A percentile compares a stretch with the other conserved stretches of the same genome.
phyloP scores from a whole-genome alignment of 2,113 vertebrate species.

The Beaufortia kweichowensis region DNA sequence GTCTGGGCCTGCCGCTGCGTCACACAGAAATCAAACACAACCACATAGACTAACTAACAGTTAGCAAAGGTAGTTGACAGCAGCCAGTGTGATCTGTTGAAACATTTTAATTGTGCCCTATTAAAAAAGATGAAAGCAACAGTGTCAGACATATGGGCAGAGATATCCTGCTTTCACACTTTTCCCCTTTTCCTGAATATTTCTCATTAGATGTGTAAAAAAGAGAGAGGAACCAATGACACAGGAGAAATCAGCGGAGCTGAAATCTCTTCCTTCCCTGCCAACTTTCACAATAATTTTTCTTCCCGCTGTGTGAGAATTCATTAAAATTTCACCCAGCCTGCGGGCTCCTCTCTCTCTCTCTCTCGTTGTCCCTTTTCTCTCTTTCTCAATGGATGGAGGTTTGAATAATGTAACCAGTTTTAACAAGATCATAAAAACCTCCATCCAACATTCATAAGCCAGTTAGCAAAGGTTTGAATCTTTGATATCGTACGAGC shows the following conservation, averaged over 20 bases:
- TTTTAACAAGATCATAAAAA: slow-evolving; percentile 79
- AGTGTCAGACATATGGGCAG: neutral
- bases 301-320: slow-evolving; percentile 57
- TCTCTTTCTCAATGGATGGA: slow-evolving; percentile 66
- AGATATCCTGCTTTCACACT: slow-evolving; percentile 12
- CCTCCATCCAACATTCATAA: slow-evolving; percentile 78
- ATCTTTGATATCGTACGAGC: slow-evolving; percentile 43
- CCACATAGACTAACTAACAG: neutral
- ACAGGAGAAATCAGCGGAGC: slow-evolving; percentile 38
- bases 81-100: neutral
- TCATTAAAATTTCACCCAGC: slow-evolving; percentile 74
- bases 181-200: neutral
- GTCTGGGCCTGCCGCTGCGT: no score
- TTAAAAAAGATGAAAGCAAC: neutral
- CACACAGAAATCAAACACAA: neutral
- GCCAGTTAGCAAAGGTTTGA: slow-evolving; percentile 67
- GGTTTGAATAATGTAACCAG: slow-evolving; percentile 80
- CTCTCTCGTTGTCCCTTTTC: slow-evolving; percentile 60
- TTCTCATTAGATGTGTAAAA: slow-evolving; percentile 4
- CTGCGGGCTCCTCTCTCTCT: slow-evolving; percentile 57
- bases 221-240: slow-evolving; percentile 24
- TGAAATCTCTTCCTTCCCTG: slow-evolving; percentile 54
- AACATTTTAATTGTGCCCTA: neutral
- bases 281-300: slow-evolving; percentile 63
- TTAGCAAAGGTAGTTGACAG: neutral